Evolutionary conservation across 2,888 invertebrate species (phyloP), one percentile per base, ranked within the genome.

Genomic region (Incurvaria masculella): DNA sequence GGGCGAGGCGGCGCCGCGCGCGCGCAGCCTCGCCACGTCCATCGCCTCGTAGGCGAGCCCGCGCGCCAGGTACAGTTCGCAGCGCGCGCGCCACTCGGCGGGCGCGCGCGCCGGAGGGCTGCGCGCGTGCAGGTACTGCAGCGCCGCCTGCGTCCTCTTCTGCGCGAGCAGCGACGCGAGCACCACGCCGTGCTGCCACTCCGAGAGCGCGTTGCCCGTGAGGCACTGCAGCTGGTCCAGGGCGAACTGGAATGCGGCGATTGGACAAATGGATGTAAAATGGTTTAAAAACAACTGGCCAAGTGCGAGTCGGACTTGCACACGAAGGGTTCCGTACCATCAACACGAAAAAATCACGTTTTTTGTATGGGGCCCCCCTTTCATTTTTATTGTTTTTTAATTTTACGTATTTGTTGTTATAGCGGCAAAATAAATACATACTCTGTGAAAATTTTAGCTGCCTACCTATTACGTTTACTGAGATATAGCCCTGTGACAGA

Each of bases 181-280:
- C 0, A 88, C 84, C 0, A 85, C 80, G 49, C 80, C 79, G 64
- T 91, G 91, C 61, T 91, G 89, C 88, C 89, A 89, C 10, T 82
- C 79, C 21, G 83, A 80, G 16, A 91, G 72, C 19, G 73, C 70
- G 56, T 76, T 72, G 56, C 79, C 78, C 0, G 87, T 81, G 20
- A 83, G 64, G 58, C 87, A 84, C 55, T 87, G 75, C 4, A 89
- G 69, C 54, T 85, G 81, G 55, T 82, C 80, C 47, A 88, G 69
- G 0, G 87, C 87, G 53, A 84, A 84, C 84, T 87, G 68, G 27
- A 66, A 63, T n/a, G n/a, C n/a, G n/a, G n/a, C n/a, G n/a, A n/a
- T n/a, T n/a, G n/a, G n/a, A n/a, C n/a, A n/a, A n/a, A n/a, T n/a
- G n/a, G n/a, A n/a, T n/a, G n/a, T n/a, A n/a, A n/a, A n/a, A n/a